Conservation (phyloP, 2,888 invertebrate species). For the Lasius platythorax region DNA sequence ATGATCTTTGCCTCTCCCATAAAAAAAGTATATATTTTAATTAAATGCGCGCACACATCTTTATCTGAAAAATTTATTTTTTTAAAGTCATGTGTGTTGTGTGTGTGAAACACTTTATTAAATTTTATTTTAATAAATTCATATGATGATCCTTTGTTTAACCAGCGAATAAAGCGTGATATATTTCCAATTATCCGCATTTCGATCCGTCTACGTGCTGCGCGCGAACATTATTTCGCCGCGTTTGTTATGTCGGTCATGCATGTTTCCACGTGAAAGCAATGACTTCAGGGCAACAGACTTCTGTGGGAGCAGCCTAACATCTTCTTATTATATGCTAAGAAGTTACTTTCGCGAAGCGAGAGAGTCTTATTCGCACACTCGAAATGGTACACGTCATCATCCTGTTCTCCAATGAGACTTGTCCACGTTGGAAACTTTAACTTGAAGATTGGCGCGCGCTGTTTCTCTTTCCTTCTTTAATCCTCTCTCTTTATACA, state of each 20-base stretch:
- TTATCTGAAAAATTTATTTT: not conserved
- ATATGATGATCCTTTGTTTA: not conserved
- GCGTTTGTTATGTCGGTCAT: not conserved
- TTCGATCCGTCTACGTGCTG: conserved; percentile 8
- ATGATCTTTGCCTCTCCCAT: not conserved
- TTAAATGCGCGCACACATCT: not conserved
- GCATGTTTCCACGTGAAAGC: conserved; percentile 31
- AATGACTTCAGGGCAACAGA: not conserved
- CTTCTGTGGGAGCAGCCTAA: not conserved
- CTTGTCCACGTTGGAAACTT: conserved; percentile 47
- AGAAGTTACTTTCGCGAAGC: conserved; percentile 40
- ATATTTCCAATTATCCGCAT: conserved; percentile 4
- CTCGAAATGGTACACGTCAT: conserved; percentile 28
- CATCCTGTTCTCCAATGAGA: conserved; percentile 32
- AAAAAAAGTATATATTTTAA: not conserved
- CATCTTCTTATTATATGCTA: conserved; percentile 32
- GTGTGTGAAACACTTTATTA: not conserved
- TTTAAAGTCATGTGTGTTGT: not conserved
- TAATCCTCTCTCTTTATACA: not conserved
- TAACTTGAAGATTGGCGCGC: not conserved
- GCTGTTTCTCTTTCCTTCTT: not conserved
- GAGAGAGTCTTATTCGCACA: conserved; percentile 13
- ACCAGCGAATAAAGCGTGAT: not conserved
- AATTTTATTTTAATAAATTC: not conserved
- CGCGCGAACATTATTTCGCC: not conserved